Evolutionary conservation across 1,140 invertebrate species (phyloP).

Genomic region (Tetranychus urticae): DNA sequence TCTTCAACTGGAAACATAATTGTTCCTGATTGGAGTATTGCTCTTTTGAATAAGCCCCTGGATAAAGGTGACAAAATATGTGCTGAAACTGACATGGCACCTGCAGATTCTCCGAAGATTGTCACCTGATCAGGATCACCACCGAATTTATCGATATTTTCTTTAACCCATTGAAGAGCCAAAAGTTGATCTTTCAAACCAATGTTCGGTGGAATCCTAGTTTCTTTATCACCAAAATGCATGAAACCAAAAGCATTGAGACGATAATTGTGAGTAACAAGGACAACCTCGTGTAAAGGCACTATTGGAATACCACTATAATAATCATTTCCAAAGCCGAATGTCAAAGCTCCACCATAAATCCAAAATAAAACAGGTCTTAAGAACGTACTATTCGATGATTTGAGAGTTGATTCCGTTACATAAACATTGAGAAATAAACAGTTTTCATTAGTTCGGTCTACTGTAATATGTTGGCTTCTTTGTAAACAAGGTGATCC

Average conservation of each 20-base stretch:
- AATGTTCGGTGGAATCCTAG: neutral
- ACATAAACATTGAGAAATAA: neutral
- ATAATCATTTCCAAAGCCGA: neutral
- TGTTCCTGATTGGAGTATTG: conserved; percentile 10
- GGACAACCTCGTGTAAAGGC: conserved; percentile 67
- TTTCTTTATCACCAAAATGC: conserved; percentile 40
- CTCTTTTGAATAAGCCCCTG: conserved; percentile 11
- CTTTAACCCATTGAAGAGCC: neutral
- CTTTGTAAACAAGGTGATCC: too few relatives aligned
- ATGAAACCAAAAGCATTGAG: conserved; percentile 77
- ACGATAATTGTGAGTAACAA: conserved; percentile 83
- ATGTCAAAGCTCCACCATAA: neutral
- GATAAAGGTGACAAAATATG: conserved; percentile 30
- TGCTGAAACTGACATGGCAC: conserved; percentile 29
- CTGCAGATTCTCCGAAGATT: conserved; percentile 31
- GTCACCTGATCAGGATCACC: conserved; percentile 16
- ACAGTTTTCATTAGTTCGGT: neutral
- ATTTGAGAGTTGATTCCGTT: neutral
- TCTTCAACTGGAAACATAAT: neutral
- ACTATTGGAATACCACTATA: conserved; percentile 28
- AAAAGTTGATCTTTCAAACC: neutral
- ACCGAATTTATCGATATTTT: neutral
- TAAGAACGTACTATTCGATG: neutral
- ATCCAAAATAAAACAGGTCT: neutral
- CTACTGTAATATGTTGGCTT: too few relatives aligned